Base-by-base conservation (phyloP, 35 echinoderm and acorn worm species). In the Anneissia japonica region DNA sequence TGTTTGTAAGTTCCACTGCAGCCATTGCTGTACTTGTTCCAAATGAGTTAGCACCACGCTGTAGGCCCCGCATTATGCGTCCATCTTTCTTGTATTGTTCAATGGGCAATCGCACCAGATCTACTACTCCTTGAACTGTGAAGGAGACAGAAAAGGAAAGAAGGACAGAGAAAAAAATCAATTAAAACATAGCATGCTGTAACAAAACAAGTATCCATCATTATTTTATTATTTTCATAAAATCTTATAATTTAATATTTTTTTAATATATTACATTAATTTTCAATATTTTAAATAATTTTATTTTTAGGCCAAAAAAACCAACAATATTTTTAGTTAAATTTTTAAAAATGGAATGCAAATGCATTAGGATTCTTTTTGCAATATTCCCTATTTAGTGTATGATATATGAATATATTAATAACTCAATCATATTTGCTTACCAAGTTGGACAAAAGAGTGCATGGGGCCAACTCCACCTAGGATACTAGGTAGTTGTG, bases 381-480 rank as follows among this genome's bases (percentile, higher is more conserved):
- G 77, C 29, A 80, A 26, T 32, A 80, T 4, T 35, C 77, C 23
- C 6, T 32, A 9, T 26, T 4, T 80, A 35, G 26, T 36, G 0
- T 0, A 32, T 80, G 26, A 10, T 34, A 32, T 5, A 31, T 80
- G 29, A 32, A 35, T n/a, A n/a, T n/a, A n/a, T n/a, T n/a, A 23
- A 31, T 80, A 30, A 6, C 16, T 45, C 35, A 46, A 16, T 46
- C 16, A 55, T 0, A 36, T 46, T 41, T 51, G 89, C 95, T 82
- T 90, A 98, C 95, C 90, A 30, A 98, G 86, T 72, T 98, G 92
- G 1, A 98, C 95, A 80, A 98, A 91, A 17, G 95, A 98, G 74
- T 98, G 95, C 91, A 98, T 93, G 72, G 95, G 95, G 83, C 95
- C 95, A 34, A 98, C 92, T 72, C 91, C 95, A 81, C 95, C 95